Evolutionary conservation across 2,888 invertebrate genomes (phyloP).

Genomic region (Halocaridina rubra): DNA sequence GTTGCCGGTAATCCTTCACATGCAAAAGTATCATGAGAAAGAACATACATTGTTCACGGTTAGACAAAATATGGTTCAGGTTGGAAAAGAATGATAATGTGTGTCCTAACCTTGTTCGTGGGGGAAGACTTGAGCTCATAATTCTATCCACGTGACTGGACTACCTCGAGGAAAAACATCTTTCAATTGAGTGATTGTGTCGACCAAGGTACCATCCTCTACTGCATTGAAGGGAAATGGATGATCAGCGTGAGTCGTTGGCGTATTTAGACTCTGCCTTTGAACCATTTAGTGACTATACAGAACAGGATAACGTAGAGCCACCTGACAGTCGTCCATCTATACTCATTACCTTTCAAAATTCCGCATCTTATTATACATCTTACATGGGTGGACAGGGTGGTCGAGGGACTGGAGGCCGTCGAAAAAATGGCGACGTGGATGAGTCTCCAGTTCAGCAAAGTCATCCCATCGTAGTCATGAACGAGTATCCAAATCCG

Average conservation of each 20-base stretch:
- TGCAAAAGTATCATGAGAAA: no score
- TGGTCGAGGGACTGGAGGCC: slow-evolving; percentile 6
- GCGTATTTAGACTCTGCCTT: not conserved
- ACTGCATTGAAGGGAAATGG: not conserved
- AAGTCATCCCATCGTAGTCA: slow-evolving; percentile 40
- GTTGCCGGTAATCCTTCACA: no score
- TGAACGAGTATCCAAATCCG: slow-evolving; percentile 46
- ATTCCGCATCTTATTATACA: slow-evolving; percentile 51
- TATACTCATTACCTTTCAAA: slow-evolving; percentile 51
- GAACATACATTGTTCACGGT: no score
- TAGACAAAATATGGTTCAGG: no score
- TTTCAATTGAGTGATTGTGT: no score
- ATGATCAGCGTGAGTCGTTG: not conserved
- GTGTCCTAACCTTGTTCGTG: no score
- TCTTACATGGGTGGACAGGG: slow-evolving; percentile 45
- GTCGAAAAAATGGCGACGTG: slow-evolving; percentile 7
- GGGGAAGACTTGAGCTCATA: no score
- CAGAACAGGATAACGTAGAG: not conserved
- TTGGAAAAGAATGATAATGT: no score
- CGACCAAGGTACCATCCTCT: no score
- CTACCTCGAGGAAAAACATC: no score
- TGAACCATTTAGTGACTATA: not conserved
- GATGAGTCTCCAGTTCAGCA: not conserved
- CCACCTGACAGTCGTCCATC: slow-evolving; percentile 27
- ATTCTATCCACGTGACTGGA: no score